phyloP scores from a whole-genome alignment of 2,113 vertebrate species.

The Rhabdornis inornatus region DNA sequence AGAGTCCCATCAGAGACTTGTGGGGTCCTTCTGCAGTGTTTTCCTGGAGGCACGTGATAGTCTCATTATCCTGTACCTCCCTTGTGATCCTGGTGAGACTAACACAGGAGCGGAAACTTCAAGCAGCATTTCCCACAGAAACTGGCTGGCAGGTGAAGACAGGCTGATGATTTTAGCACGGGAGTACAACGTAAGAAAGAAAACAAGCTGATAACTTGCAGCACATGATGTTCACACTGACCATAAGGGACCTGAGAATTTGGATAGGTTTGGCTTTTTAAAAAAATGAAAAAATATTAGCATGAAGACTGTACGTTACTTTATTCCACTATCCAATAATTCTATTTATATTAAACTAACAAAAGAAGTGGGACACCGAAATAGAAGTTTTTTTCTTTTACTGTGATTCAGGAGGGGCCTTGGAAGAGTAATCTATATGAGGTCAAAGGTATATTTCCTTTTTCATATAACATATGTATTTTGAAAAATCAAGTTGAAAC shows the following conservation, averaged over 20 bases:
- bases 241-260: background rate
- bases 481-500: background rate
- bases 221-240: background rate
- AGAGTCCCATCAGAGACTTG: background rate
- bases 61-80: background rate
- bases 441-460: background rate
- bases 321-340: background rate
- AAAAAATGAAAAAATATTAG: background rate
- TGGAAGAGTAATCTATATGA: background rate
- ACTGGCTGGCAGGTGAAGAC: background rate
- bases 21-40: background rate
- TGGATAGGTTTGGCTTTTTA: background rate
- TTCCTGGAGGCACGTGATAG: background rate
- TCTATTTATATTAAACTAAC: background rate
- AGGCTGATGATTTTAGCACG: background rate
- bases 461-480: background rate
- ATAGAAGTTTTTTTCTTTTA: background rate
- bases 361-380: background rate
- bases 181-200: background rate
- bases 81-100: background rate
- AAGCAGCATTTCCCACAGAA: background rate
- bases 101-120: background rate
- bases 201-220: background rate
- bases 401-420: background rate
- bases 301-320: background rate